Evolutionary conservation across 2,888 invertebrate species (phyloP), one percentile per base, ranked within the genome.

Genomic region (Mimumesa dahlbomi): DNA sequence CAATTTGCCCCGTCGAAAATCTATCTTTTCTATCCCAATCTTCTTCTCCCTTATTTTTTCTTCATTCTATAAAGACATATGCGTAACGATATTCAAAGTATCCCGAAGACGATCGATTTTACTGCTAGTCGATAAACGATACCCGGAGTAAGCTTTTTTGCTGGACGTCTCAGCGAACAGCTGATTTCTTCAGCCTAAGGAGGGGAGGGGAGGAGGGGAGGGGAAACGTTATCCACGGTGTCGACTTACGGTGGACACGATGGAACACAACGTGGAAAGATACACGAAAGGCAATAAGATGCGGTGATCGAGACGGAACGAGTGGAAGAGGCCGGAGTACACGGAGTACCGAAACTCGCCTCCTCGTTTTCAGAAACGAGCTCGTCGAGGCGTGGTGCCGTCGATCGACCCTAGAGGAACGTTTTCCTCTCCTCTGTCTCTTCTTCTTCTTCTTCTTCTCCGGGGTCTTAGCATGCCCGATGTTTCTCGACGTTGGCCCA

Each of bases 131-230:
- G 64, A 58, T 58, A 53, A 48, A 16, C 43, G 48, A 68, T 43
- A 40, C 31, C 21, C 11, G 16, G 1, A 13, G 46, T 11, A 25
- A 18, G 57, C 40, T 59, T 58, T n/a, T 75, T 73, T 69, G 61
- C 69, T 57, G 61, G 52, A 21, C 48, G 42, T 46, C 70, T 36
- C 43, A 53, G 43, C 62, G 65, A 78, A 76, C 70, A 76, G 77
- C 73, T 65, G 77, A 77, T 77, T 69, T 46, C 49, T 11, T 13
- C 46, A 25, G 58, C 38, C 31, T 22, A 21, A 18, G 25, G n/a
- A n/a, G n/a, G n/a, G n/a, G n/a, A n/a, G n/a, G n/a, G n/a, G n/a
- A n/a, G n/a, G n/a, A n/a, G n/a, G n/a, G n/a, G n/a, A n/a, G n/a
- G n/a, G 43, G 59, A 57, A 66, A 73, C 59, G 57, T 62, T 74